Base-by-base conservation (phyloP, 2,113 vertebrate genomes). In the Pardalotus punctatus region DNA sequence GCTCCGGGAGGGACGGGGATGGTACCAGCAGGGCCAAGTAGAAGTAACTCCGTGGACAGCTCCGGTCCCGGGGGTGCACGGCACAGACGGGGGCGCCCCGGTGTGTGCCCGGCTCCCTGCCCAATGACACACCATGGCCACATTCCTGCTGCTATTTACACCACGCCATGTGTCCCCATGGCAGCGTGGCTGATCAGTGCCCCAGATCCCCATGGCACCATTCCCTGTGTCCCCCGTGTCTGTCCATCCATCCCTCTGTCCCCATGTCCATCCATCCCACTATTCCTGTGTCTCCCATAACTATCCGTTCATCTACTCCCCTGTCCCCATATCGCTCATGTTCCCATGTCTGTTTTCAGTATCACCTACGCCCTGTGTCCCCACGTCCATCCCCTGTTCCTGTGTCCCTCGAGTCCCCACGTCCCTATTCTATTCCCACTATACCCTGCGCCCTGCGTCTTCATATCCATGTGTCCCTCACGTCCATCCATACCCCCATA, bases 141-240 rank as follows among this genome's bases (percentile, higher is more conserved):
- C 45, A 3, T 17, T 29, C 31, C 66, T 33, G 36, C 54, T 36
- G 84, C 33, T 12, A 0, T 6, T 40, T 5, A 25, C 69, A 58
- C 47, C 64, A 4, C 50, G 58, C 43, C 67, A 0, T 1, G 4
- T 11, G 72, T 67, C 53, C 62, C 53, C 58, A 19, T 0, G 6
- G 51, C 4, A 1, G 20, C 1, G 3, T 5, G 51, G 51, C 40
- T 0, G 1, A 50, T 35, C 42, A 6, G 40, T 19, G 53, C 28
- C 65, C 54, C n/a, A 42, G 2, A 31, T 23, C n/a, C 11, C 12
- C 14, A 1, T 7, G 54, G 19, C n/a, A 22, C 20, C 33, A 1
- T 12, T 33, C 22, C 36, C 13, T 25, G 8, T 33, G 35, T 20
- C 36, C 31, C 50, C 9, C 14, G 1, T 7, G 14, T 35, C 48